These are phyloP conservation scores for Chironomus riparius DNA, from an alignment of 2,888 invertebrate species.

Conservation along the genomic window DNA sequence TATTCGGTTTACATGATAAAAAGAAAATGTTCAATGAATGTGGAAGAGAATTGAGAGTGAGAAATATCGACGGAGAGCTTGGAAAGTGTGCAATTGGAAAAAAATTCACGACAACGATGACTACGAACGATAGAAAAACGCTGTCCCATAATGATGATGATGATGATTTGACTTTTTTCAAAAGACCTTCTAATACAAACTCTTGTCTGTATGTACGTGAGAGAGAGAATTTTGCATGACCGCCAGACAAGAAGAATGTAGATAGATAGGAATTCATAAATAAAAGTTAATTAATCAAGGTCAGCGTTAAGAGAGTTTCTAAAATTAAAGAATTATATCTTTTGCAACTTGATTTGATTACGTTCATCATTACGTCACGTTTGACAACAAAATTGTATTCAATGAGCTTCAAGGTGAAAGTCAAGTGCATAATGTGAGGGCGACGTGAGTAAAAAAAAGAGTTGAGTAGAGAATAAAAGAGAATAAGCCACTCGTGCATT, in stretches of 20 bases:
- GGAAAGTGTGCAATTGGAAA: no score
- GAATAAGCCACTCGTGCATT: not conserved
- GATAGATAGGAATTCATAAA: no score
- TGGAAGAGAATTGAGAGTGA: not conserved
- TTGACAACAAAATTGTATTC: no score
- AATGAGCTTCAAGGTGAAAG: constrained; percentile 14
- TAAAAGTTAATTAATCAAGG: not conserved
- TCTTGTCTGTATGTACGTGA: not conserved
- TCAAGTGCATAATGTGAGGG: not conserved
- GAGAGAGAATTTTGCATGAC: not conserved
- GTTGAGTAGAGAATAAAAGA: not conserved
- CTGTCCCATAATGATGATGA: no score
- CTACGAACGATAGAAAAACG: no score
- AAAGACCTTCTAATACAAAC: no score
- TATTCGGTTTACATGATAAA: not conserved
- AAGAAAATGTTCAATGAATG: not conserved
- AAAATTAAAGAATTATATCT: not conserved
- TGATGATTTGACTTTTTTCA: no score
- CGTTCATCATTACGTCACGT: constrained; percentile 6
- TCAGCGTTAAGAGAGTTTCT: not conserved
- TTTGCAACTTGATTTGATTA: not conserved
- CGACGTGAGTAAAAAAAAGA: not conserved
- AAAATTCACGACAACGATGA: no score
- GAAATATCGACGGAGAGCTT: no score
- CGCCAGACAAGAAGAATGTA: no score